Percentiles rank a stretch among this genome's conserved stretches.
These are phyloP conservation scores for Apamea crenata DNA, from an alignment of 2,888 invertebrate genomes.

Conservation along the genomic window DNA sequence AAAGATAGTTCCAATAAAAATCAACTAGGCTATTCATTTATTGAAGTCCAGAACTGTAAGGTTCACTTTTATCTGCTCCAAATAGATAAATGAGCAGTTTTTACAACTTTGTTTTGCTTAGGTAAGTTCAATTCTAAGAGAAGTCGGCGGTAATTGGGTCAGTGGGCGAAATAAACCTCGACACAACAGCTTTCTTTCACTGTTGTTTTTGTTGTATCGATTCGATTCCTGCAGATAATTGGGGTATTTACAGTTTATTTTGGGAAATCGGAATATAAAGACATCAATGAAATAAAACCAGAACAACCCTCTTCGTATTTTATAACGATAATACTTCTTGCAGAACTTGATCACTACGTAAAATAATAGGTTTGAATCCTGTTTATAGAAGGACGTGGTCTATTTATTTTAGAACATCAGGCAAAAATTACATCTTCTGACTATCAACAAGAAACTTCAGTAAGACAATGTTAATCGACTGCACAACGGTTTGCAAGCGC, in stretches of 20 bases:
- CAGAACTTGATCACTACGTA: background rate
- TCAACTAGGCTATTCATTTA: background rate
- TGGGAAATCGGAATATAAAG: background rate
- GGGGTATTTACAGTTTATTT: background rate
- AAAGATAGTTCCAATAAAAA: background rate
- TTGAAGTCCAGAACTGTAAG: background rate
- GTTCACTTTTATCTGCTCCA: background rate
- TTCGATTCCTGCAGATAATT: background rate
- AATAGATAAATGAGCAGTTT: background rate
- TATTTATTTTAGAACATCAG: too few relatives aligned
- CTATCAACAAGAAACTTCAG: constrained; percentile 11
- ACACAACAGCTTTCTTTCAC: background rate
- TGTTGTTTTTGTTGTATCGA: background rate
- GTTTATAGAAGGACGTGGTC: background rate
- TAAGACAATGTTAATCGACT: background rate
- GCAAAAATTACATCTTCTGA: background rate
- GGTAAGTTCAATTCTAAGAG: background rate
- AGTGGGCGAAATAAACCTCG: constrained; percentile 22
- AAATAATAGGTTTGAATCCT: background rate
- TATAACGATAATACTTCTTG: background rate
- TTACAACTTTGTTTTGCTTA: constrained; percentile 45
- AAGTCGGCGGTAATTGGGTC: constrained; percentile 27
- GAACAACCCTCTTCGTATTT: background rate
- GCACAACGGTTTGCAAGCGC: background rate
- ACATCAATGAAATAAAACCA: background rate